Evolutionary conservation across 2,797 vertebrate genomes (phyloP), one percentile per base, ranked within the genome.

Genomic region (Carapus acus): DNA sequence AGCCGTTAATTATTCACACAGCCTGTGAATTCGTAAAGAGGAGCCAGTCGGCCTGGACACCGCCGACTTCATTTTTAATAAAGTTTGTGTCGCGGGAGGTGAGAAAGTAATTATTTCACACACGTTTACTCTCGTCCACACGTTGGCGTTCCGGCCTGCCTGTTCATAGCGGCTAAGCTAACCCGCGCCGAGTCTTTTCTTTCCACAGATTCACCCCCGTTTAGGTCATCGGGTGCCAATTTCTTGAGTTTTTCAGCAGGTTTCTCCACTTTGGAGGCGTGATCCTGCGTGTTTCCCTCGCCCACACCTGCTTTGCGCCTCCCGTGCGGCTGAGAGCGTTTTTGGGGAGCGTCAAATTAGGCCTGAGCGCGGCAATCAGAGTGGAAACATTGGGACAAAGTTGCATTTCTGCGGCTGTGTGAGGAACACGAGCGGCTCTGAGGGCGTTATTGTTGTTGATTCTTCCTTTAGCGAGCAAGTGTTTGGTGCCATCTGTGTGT

Each of bases 101-200:
- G 37, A 17, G n/a, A 39, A 68, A n/a, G 11, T 22, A 33, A 51
- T 59, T 53, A 16, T 2, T 43, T 56, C 13, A 54, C 34, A 36
- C 24, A 27, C 24, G 4, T 36, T 15, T 15, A 36, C 34, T 36
- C 11, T 36, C 34, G 11, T 36, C n/a, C n/a, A 36, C 34, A 36
- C 34, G n/a, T 13, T 33, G 8, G 14, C 34, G n/a, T 15, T 36
- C 4, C n/a, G 34, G 14, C 2, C 12, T 33, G 14, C 4, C 2
- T 36, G 14, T 13, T 11, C 5, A 36, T 36, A 2, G n/a, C 34
- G 4, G 24, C 9, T 27, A 5, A 5, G 24, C 9, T 27, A 27
- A 27, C 9, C 24, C 24, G 9, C 14, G 2, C 34, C n/a, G n/a
- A n/a, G 34, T 36, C 34, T 15, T 36, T 8, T 36, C 13, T 15